Percentiles rank a stretch among this genome's conserved stretches.
Conservation (phyloP, 2,797 vertebrate species). For the Vireo griseus region DNA sequence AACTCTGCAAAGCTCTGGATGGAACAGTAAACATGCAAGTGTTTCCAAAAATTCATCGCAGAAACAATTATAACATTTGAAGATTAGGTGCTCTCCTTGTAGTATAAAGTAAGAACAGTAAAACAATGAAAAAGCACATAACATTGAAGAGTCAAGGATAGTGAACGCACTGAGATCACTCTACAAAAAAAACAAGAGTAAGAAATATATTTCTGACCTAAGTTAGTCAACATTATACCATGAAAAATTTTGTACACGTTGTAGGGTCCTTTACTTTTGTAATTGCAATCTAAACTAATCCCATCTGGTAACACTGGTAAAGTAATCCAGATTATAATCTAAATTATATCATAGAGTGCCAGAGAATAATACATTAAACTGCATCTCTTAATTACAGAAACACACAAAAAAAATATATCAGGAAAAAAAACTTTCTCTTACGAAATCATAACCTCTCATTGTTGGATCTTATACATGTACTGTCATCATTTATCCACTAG, state of each 20-base stretch:
- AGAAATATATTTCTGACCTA: not conserved
- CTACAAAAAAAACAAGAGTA: not conserved
- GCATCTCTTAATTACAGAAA: not conserved
- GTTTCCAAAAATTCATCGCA: not conserved
- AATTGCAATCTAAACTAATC: not conserved
- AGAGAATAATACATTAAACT: not conserved
- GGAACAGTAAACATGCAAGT: accelerated
- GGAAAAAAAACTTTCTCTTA: not conserved
- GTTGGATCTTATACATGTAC: not conserved
- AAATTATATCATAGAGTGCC: not conserved
- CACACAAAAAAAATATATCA: not conserved
- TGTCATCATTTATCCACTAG: not conserved
- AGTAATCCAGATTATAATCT: not conserved
- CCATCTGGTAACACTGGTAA: not conserved
- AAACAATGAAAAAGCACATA: not conserved
- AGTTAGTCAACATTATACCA: not conserved
- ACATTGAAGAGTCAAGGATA: not conserved
- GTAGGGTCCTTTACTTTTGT: not conserved
- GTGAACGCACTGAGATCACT: not conserved
- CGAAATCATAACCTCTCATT: not conserved
- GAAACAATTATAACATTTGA: not conserved
- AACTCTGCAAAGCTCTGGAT: not conserved
- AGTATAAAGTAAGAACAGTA: not conserved
- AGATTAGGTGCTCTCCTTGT: not conserved
- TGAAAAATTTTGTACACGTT: not conserved